Conservation (phyloP, 2,113 vertebrate genomes). For the Muntiacus muntjak region DNA sequence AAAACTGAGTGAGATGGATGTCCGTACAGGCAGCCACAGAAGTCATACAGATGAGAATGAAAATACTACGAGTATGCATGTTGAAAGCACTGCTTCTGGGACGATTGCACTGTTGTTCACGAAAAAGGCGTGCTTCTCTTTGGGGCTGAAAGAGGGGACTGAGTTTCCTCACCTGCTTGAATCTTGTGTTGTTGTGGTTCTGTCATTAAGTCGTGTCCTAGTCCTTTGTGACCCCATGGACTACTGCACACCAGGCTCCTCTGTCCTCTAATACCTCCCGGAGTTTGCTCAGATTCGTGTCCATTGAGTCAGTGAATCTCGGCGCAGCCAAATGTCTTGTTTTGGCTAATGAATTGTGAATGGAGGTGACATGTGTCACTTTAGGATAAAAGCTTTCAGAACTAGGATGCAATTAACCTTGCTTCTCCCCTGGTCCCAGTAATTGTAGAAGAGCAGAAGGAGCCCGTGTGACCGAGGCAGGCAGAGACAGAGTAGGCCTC, state of each 20-base stretch:
- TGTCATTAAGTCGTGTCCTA: not conserved
- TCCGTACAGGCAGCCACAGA: not conserved
- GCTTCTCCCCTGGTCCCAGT: not conserved
- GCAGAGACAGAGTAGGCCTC: not conserved
- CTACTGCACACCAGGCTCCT: not conserved
- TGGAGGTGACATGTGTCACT: not conserved
- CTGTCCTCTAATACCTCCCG: not conserved
- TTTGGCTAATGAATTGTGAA: not conserved
- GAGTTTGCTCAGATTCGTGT: not conserved
- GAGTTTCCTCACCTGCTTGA: not conserved
- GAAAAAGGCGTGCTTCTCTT: not conserved
- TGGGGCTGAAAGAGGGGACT: not conserved
- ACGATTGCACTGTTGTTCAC: not conserved
- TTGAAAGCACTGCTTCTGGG: not conserved
- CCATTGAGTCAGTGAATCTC: not conserved
- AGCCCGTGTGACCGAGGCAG: not conserved
- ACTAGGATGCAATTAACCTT: not conserved
- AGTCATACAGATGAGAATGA: not conserved
- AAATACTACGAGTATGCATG: accelerated
- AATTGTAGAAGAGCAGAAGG: not conserved
- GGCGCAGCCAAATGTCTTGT: not conserved
- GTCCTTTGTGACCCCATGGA: not conserved
- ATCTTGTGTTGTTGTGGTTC: not conserved
- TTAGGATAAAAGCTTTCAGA: not conserved
- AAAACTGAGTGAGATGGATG: not conserved